A percentile compares a stretch with the other conserved stretches of the same genome.
phyloP scores from a whole-genome alignment of 2,888 invertebrate species.

The Odontomyia ornata region DNA sequence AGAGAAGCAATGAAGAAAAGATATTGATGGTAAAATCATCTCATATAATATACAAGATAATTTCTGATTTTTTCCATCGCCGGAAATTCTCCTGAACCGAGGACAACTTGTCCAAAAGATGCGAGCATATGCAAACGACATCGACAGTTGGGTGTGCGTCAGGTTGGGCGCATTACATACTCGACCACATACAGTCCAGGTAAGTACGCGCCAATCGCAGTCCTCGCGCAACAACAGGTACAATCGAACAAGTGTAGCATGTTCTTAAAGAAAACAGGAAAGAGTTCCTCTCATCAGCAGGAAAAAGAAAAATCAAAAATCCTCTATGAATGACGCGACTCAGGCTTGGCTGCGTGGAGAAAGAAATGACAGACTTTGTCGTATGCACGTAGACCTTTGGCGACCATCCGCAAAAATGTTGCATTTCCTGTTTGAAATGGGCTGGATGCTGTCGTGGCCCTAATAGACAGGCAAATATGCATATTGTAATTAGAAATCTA shows the following conservation, averaged over 20 bases:
- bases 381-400: background rate
- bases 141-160: background rate
- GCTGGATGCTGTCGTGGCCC: background rate
- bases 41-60: constrained; percentile 10
- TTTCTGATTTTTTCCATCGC: background rate
- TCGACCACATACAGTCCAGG: background rate
- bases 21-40: background rate
- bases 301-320: background rate
- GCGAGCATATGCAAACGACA: background rate
- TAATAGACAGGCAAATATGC: constrained; percentile 18
- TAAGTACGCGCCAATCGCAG: background rate
- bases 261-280: constrained; percentile 8
- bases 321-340: constrained; percentile 7
- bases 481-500: constrained; percentile 13
- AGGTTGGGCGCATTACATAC: background rate
- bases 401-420: constrained; percentile 20
- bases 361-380: constrained; percentile 20
- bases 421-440: constrained; percentile 36
- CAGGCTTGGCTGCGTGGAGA: background rate
- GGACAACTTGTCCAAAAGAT: background rate
- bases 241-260: constrained; percentile 15
- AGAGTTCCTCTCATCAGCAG: background rate
- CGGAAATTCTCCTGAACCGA: background rate
- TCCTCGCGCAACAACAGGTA: constrained; percentile 27
- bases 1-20: background rate